A percentile compares a stretch with the other conserved stretches of the same genome.
Conservation (phyloP, 2,888 invertebrate genomes). For the Drosophila paramelanica region DNA sequence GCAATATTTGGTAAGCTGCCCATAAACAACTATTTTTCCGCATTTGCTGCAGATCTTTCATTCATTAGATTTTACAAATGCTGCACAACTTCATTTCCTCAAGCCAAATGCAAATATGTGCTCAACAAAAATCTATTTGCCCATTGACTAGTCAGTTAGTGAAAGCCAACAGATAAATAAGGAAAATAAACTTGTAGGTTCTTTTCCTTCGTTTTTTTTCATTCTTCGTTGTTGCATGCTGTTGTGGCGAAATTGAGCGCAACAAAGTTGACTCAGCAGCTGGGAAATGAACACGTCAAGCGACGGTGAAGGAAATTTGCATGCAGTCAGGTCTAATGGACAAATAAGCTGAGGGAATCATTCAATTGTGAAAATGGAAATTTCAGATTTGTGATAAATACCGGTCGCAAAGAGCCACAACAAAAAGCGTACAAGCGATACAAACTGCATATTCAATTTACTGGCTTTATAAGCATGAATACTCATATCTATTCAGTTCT, state of each 20-base stretch:
- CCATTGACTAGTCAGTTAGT: conserved; percentile 48
- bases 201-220: neutral
- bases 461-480: conserved; percentile 26
- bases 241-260: conserved; percentile 48
- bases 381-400: conserved; percentile 63
- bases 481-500: conserved; percentile 18
- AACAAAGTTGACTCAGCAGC: conserved; percentile 35
- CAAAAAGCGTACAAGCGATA: conserved; percentile 10
- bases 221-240: conserved; percentile 3
- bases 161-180: conserved; percentile 38
- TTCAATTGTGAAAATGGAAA: conserved; percentile 69
- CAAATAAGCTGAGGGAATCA: conserved; percentile 55
- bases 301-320: conserved; percentile 41
- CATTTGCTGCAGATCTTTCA: conserved; percentile 1
- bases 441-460: conserved; percentile 48
- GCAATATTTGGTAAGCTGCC: neutral
- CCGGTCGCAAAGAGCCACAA: conserved; percentile 15
- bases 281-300: conserved; percentile 43
- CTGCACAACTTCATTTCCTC: conserved; percentile 45
- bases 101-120: conserved; percentile 52
- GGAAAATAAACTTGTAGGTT: conserved; percentile 13
- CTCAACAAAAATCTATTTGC: conserved; percentile 57
- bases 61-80: conserved; percentile 38
- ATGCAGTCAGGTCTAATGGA: conserved; percentile 63
- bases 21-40: neutral